Evolutionary conservation across 2,888 invertebrate genomes (phyloP).

Genomic region (Tyria jacobaeae): DNA sequence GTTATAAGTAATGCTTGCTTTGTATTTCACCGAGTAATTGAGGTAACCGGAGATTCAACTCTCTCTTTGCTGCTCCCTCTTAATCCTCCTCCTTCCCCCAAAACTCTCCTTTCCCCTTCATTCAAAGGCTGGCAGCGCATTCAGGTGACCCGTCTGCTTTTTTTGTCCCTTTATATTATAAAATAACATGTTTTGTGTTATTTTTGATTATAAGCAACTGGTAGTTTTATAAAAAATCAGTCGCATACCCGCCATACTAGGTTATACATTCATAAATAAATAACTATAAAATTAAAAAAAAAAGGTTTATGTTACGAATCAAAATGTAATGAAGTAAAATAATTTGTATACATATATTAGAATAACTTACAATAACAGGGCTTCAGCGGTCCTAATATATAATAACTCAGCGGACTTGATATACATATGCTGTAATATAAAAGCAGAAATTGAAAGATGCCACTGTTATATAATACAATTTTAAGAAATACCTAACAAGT

Average conservation of each 20-base stretch:
- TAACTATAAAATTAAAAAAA: slow-evolving; percentile 44
- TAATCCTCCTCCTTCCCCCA: too few species aligned
- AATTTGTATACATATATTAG: slow-evolving; percentile 18
- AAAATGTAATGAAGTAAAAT: slow-evolving; percentile 18
- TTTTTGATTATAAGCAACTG: not conserved
- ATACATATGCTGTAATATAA: not conserved
- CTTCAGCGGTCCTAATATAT: not conserved
- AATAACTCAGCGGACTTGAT: not conserved
- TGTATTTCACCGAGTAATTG: too few species aligned
- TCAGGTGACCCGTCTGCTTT: too few species aligned
- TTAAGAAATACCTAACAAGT: too few species aligned
- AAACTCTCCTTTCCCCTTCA: too few species aligned
- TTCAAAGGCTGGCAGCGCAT: too few species aligned
- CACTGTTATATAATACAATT: too few species aligned
- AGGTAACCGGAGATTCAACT: too few species aligned
- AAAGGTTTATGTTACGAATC: slow-evolving; percentile 23
- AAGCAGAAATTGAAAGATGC: not conserved
- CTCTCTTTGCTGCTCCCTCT: too few species aligned
- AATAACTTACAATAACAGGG: not conserved
- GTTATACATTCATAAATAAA: slow-evolving; percentile 38
- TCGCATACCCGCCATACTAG: slow-evolving; percentile 38
- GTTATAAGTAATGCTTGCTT: too few species aligned
- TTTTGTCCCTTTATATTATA: too few species aligned
- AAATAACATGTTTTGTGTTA: too few species aligned
- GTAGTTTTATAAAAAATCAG: slow-evolving; percentile 8